phyloP scores from a whole-genome alignment of 2,888 invertebrate genomes.

The Autographa gamma region DNA sequence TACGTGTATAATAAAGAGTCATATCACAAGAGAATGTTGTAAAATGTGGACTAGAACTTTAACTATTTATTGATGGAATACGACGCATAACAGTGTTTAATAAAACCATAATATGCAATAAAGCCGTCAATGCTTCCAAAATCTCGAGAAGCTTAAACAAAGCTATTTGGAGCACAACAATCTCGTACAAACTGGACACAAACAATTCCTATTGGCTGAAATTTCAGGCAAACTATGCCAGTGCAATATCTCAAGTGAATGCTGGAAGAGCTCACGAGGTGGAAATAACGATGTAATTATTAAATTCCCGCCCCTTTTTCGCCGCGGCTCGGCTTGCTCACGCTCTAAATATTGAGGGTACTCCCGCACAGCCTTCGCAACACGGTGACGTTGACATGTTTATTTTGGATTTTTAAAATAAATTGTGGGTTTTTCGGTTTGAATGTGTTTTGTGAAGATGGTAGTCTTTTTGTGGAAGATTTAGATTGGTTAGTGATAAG shows the following conservation, averaged over 20 bases:
- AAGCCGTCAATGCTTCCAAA: not conserved
- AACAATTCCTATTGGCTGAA: constrained; percentile 18
- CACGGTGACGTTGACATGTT: constrained; percentile 35
- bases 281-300: constrained; percentile 78
- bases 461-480: not conserved
- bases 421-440: not conserved
- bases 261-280: constrained; percentile 44
- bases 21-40: too few species aligned
- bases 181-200: not conserved
- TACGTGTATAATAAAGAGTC: not conserved
- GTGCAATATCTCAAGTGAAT: constrained; percentile 38
- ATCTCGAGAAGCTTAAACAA: not conserved
- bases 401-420: constrained; percentile 25
- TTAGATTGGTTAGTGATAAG: not conserved
- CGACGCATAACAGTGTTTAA: too few species aligned
- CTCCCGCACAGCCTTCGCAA: constrained; percentile 34
- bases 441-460: not conserved
- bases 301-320: constrained; percentile 69
- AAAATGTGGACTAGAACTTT: too few species aligned
- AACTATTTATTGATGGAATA: too few species aligned
- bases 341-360: constrained; percentile 64
- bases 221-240: constrained; percentile 42
- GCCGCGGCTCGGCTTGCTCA: constrained; percentile 41
- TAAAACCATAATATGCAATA: not conserved
- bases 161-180: not conserved